Conservation (phyloP, 1,140 invertebrate species). For the Reticulitermes speratus region DNA sequence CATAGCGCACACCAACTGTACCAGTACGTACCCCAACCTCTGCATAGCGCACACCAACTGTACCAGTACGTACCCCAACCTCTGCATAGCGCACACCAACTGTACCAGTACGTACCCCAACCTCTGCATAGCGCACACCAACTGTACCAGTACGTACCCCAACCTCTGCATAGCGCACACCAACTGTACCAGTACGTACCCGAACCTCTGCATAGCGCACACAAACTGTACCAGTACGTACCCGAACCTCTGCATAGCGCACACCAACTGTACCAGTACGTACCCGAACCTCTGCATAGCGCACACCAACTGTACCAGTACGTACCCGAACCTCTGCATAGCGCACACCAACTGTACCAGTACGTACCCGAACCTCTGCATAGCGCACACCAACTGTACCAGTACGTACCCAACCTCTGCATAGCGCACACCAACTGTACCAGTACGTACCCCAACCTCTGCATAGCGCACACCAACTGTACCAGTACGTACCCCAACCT, state of each 20-base stretch:
- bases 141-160: neutral
- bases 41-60: no score
- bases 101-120: conserved; percentile 15
- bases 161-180: no score
- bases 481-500: conserved; percentile 9
- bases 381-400: no score
- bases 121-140: no score
- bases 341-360: no score
- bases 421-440: no score
- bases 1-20: no score
- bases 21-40: conserved; percentile 17
- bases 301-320: neutral
- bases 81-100: no score
- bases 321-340: conserved; percentile 25
- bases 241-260: no score
- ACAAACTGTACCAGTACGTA: neutral
- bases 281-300: conserved; percentile 25
- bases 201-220: no score
- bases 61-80: conserved; percentile 5
- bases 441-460: conserved; percentile 22
- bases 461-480: no score
- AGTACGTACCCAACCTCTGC: conserved; percentile 29
- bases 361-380: conserved; percentile 26
- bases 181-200: neutral
- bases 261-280: neutral